A percentile compares a stretch with the other conserved stretches of the same genome.
Conservation (phyloP, 2,113 vertebrate genomes). For the Spea bombifrons region DNA sequence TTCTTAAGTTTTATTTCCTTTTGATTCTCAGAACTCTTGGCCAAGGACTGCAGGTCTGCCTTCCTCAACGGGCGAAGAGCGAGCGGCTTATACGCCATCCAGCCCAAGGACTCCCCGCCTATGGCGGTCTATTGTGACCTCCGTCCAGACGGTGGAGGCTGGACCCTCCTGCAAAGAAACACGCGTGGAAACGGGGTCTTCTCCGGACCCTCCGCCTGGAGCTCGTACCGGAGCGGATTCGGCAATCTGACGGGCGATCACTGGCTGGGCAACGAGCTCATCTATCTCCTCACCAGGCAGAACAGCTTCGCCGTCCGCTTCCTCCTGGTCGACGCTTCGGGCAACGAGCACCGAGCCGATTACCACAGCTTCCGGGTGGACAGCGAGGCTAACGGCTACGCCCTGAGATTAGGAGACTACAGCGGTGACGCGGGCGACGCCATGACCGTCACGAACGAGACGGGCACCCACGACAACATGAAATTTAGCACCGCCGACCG, state of each 20-base stretch:
- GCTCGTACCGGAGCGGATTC: slow-evolving; percentile 10
- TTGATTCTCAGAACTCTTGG: slow-evolving; percentile 34
- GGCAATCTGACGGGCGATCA: slow-evolving; percentile 24
- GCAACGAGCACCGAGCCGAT: slow-evolving; percentile 16
- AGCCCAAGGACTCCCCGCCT: neutral
- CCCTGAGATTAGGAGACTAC: slow-evolving; percentile 21
- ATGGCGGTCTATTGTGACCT: slow-evolving; percentile 36
- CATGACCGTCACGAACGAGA: slow-evolving; percentile 18
- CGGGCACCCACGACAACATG: slow-evolving; percentile 3
- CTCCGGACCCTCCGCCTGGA: neutral
- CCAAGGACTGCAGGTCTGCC: slow-evolving; percentile 42
- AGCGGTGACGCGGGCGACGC: slow-evolving; percentile 1
- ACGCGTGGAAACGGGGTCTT: neutral
- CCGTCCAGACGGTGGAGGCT: slow-evolving; percentile 33
- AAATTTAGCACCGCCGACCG: slow-evolving; percentile 37
- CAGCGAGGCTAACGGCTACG: neutral
- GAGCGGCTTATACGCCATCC: slow-evolving; percentile 43
- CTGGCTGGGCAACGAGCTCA: slow-evolving; percentile 47
- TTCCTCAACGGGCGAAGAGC: neutral
- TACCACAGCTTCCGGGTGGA: neutral
- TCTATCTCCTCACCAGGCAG: slow-evolving; percentile 30
- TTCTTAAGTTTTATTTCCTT: neutral
- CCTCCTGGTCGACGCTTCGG: neutral
- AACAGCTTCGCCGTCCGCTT: slow-evolving; percentile 24
- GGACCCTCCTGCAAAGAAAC: slow-evolving; percentile 32